phyloP scores from a whole-genome alignment of 2,113 vertebrate genomes.

The Cercopithecus mona region DNA sequence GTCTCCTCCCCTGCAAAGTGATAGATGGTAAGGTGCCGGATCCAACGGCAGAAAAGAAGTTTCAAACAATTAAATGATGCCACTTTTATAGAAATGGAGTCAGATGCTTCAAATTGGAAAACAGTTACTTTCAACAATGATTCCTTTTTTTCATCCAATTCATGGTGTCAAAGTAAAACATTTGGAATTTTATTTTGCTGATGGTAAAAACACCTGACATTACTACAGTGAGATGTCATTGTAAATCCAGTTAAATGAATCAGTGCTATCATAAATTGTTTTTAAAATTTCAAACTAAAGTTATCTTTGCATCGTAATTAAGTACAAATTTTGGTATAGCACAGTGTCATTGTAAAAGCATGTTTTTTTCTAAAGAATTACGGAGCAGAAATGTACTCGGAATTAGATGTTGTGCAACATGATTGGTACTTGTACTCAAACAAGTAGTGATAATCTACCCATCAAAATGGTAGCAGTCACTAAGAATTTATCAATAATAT shows the following conservation, averaged over 20 bases:
- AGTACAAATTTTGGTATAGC: not conserved
- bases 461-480: not conserved
- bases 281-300: not conserved
- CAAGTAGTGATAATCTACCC: not conserved
- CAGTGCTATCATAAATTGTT: not conserved
- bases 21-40: not conserved
- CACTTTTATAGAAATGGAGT: not conserved
- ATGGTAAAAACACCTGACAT: conserved; percentile 10
- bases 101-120: not conserved
- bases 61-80: conserved; percentile 19
- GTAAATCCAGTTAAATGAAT: not conserved
- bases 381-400: not conserved
- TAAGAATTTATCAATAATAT: not conserved
- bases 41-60: not conserved
- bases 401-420: not conserved
- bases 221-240: not conserved
- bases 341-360: not conserved
- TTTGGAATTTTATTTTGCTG: not conserved
- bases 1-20: not conserved
- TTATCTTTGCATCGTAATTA: not conserved
- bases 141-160: not conserved
- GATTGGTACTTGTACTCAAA: not conserved
- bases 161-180: not conserved
- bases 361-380: not conserved
- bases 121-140: not conserved